These are phyloP conservation scores for Falco berigora DNA, from an alignment of 2,797 vertebrate species.

Conservation along the genomic window DNA sequence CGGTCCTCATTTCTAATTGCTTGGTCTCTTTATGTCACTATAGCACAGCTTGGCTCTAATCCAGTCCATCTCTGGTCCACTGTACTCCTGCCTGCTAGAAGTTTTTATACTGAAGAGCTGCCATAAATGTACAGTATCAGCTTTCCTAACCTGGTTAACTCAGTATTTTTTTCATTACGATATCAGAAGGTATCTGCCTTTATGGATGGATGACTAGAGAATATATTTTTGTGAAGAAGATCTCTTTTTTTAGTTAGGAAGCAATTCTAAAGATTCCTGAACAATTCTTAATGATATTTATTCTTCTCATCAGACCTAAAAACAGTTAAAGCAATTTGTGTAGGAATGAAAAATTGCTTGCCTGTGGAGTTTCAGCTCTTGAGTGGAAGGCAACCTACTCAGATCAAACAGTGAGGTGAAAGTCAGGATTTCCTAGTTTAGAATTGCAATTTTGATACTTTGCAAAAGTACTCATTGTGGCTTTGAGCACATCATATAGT, in stretches of 20 bases:
- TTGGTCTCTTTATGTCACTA: background rate
- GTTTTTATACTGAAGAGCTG: background rate
- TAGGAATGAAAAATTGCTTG: background rate
- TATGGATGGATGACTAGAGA: background rate
- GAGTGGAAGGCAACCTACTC: background rate
- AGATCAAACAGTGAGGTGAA: conserved; percentile 16
- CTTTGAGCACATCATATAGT: background rate
- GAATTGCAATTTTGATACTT: background rate
- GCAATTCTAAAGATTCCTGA: background rate
- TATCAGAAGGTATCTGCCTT: conserved; percentile 3
- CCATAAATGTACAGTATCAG: background rate
- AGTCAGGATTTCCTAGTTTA: background rate
- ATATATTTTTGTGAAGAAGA: conserved; percentile 1
- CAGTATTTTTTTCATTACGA: background rate
- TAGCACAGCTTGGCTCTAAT: background rate
- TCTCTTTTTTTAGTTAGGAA: background rate
- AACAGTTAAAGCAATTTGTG: conserved; percentile 40
- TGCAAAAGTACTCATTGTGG: background rate
- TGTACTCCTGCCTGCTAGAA: background rate
- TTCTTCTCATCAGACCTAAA: conserved; percentile 49
- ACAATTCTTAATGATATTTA: conserved; percentile 41
- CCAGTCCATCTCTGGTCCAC: background rate
- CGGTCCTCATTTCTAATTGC: background rate
- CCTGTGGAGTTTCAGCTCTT: background rate
- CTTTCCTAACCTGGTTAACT: conserved; percentile 15